These are phyloP conservation scores for Helostoma temminkii DNA, from an alignment of 2,797 vertebrate species.

Conservation along the genomic window DNA sequence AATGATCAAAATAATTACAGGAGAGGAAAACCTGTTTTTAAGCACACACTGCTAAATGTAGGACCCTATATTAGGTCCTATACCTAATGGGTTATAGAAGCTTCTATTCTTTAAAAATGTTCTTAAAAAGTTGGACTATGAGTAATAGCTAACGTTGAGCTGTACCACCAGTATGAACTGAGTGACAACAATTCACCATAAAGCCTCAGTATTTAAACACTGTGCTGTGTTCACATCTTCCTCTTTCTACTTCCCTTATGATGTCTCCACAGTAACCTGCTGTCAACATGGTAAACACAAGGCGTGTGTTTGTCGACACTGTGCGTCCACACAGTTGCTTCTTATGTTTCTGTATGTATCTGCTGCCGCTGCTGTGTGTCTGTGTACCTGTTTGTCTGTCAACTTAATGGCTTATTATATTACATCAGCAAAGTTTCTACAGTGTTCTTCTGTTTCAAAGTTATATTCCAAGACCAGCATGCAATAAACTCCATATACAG, in stretches of 20 bases:
- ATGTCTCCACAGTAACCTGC: slow-evolving; percentile 44
- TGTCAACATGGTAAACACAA: slow-evolving; percentile 35
- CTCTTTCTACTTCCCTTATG: slow-evolving; percentile 29
- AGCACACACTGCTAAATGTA: too few species aligned
- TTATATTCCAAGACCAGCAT: slow-evolving; percentile 5
- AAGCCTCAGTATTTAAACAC: neutral
- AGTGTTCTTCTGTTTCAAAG: slow-evolving; percentile 36
- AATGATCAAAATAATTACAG: too few species aligned
- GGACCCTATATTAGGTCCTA: too few species aligned
- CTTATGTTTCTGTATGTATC: slow-evolving; percentile 46
- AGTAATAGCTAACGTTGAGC: neutral
- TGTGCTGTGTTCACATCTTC: slow-evolving; percentile 11
- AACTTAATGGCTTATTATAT: slow-evolving; percentile 29
- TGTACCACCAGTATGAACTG: neutral
- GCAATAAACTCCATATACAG: slow-evolving; percentile 10
- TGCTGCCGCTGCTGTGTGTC: neutral
- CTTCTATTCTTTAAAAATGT: too few species aligned
- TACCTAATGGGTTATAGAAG: too few species aligned
- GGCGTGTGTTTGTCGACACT: slow-evolving; percentile 32
- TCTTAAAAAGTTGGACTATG: neutral
- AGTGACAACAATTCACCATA: neutral
- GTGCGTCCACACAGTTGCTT: slow-evolving; percentile 30
- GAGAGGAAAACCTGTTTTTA: too few species aligned
- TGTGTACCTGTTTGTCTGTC: slow-evolving; percentile 18
- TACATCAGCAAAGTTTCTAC: slow-evolving; percentile 34